Evolutionary conservation across 2,797 vertebrate genomes (phyloP).

Genomic region (Gymnoscopelus braueri): DNA sequence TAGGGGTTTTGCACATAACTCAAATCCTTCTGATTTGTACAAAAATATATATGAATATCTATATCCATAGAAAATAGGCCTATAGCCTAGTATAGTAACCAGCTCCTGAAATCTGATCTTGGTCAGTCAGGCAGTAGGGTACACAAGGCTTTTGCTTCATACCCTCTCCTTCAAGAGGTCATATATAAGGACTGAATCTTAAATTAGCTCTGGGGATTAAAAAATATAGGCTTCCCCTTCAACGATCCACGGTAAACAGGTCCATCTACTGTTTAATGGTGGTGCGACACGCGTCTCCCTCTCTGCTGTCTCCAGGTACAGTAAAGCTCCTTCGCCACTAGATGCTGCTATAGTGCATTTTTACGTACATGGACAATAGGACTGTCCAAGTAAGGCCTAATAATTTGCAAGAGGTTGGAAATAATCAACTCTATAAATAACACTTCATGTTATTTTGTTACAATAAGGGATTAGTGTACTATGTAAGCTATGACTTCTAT

Average conservation of each 20-base stretch:
- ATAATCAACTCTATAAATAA: too few relatives aligned
- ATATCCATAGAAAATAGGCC: too few relatives aligned
- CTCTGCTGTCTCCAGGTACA: background rate
- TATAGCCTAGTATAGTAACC: too few relatives aligned
- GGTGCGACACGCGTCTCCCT: slow-evolving; percentile 14
- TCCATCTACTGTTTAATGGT: slow-evolving; percentile 68
- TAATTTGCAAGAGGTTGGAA: background rate
- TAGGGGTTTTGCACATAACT: too few relatives aligned
- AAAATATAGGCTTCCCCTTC: slow-evolving; percentile 22
- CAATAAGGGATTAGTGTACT: too few relatives aligned
- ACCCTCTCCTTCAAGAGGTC: slow-evolving; percentile 61
- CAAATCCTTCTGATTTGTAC: too few relatives aligned
- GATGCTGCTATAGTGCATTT: slow-evolving; percentile 31
- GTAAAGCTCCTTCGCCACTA: slow-evolving; percentile 13
- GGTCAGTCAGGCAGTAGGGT: background rate
- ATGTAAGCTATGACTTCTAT: too few relatives aligned
- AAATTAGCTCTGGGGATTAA: slow-evolving; percentile 44
- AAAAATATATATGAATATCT: too few relatives aligned
- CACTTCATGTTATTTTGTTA: too few relatives aligned
- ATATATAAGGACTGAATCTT: slow-evolving; percentile 62
- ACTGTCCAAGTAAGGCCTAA: background rate
- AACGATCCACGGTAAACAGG: slow-evolving; percentile 65
- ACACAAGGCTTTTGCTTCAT: slow-evolving; percentile 31
- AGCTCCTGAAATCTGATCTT: too few relatives aligned
- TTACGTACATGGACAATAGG: background rate